These are phyloP conservation scores for Sinohyriopsis cumingii DNA, from an alignment of 2,888 invertebrate genomes.

Conservation along the genomic window DNA sequence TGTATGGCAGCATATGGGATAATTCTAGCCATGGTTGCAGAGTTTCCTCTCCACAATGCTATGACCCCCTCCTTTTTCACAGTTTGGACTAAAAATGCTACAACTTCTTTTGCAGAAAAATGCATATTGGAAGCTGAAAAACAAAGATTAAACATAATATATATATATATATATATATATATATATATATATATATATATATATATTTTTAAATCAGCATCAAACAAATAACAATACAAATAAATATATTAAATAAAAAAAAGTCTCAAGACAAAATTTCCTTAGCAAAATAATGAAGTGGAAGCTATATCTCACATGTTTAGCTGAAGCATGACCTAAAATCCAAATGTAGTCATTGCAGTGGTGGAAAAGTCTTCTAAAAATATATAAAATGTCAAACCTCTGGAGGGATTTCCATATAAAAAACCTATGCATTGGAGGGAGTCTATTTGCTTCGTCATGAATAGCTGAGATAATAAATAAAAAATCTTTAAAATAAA, in stretches of 20 bases:
- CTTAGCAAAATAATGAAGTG: too few relatives aligned
- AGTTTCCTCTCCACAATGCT: slow-evolving; percentile 97
- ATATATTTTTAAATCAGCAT: neutral
- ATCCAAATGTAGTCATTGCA: too few relatives aligned
- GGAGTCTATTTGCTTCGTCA: too few relatives aligned
- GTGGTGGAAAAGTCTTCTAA: too few relatives aligned
- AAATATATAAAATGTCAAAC: too few relatives aligned
- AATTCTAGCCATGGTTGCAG: slow-evolving; percentile 97
- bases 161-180: neutral
- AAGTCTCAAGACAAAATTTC: neutral
- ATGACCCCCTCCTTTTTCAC: slow-evolving; percentile 84
- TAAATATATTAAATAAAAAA: neutral
- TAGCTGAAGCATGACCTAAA: too few relatives aligned
- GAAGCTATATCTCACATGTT: too few relatives aligned
- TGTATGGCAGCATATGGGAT: slow-evolving; percentile 98
- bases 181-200: neutral
- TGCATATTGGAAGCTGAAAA: slow-evolving; percentile 68
- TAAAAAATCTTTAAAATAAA: too few relatives aligned
- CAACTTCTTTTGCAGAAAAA: slow-evolving; percentile 73
- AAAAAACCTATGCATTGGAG: too few relatives aligned
- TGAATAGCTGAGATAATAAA: too few relatives aligned
- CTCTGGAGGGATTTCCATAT: too few relatives aligned
- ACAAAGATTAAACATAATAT: neutral
- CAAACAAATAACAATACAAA: too few relatives aligned
- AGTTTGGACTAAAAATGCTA: slow-evolving; percentile 75